These are phyloP conservation scores for Danio choprae DNA, from an alignment of 2,797 vertebrate species.

Conservation along the genomic window DNA sequence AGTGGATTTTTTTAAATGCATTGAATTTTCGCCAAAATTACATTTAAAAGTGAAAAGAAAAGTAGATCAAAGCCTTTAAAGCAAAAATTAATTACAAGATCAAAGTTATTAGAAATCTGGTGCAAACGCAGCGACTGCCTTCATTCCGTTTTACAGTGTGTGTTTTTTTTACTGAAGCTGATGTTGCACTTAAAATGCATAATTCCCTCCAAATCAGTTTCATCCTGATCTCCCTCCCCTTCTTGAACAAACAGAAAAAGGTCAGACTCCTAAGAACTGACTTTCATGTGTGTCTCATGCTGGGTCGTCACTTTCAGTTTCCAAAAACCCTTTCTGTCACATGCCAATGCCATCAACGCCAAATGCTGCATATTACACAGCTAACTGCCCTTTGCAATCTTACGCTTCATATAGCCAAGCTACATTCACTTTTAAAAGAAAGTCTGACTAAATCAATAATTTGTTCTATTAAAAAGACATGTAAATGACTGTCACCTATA, in stretches of 20 bases:
- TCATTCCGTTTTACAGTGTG: constrained; percentile 69
- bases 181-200: constrained; percentile 73
- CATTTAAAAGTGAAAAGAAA: neutral
- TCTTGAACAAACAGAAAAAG: constrained; percentile 82
- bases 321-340: constrained; percentile 80
- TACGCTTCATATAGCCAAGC: neutral
- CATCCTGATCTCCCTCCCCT: constrained; percentile 58
- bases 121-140: neutral
- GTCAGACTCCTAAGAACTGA: constrained; percentile 85
- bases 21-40: neutral
- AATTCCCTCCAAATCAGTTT: constrained; percentile 77
- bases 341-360: constrained; percentile 59
- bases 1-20: neutral
- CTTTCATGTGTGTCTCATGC: constrained; percentile 80
- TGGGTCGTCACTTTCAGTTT: constrained; percentile 85
- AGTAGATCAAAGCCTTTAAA: neutral
- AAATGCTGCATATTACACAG: constrained; percentile 25
- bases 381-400: neutral
- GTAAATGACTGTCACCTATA: too few relatives aligned
- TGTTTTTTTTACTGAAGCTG: constrained; percentile 69
- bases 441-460: too few relatives aligned
- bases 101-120: neutral
- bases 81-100: neutral
- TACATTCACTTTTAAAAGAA: constrained; percentile 1
- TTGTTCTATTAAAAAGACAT: too few relatives aligned